A percentile compares a stretch with the other conserved stretches of the same genome.
phyloP scores from a whole-genome alignment of 2,113 vertebrate genomes.

The Melospiza melodia region DNA sequence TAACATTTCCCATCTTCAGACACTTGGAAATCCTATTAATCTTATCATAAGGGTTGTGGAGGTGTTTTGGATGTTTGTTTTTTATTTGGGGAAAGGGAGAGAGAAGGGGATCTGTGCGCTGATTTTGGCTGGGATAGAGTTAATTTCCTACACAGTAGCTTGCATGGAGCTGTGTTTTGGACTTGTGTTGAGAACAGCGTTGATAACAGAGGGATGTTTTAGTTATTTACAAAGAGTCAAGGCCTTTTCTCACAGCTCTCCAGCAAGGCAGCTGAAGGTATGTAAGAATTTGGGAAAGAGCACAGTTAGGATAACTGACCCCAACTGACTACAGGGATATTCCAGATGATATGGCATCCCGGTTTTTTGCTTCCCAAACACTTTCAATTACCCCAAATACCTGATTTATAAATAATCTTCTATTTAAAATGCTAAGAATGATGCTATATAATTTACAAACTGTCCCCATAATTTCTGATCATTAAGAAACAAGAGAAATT shows the following conservation, averaged over 20 bases:
- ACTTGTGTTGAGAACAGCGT: not conserved
- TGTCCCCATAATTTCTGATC: not conserved
- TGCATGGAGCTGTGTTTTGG: not conserved
- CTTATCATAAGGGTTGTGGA: not conserved
- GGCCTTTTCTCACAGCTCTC: not conserved
- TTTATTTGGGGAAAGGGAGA: fast-evolving
- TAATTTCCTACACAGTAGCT: not conserved
- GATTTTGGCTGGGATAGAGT: not conserved
- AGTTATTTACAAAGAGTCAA: not conserved
- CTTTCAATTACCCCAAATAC: not conserved
- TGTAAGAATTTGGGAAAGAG: not conserved
- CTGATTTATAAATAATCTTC: not conserved
- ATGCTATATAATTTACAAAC: not conserved
- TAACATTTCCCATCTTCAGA: not conserved
- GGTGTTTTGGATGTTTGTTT: not conserved
- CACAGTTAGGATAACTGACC: not conserved
- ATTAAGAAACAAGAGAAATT: conserved; percentile 61
- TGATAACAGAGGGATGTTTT: not conserved
- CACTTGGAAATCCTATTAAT: not conserved
- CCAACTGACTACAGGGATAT: not conserved
- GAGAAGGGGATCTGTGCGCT: fast-evolving
- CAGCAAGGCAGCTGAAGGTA: not conserved
- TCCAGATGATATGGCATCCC: not conserved
- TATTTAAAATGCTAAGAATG: not conserved
- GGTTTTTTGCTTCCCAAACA: not conserved